These are phyloP conservation scores for Drosophila rellima DNA, from an alignment of 2,888 invertebrate genomes.

Conservation along the genomic window DNA sequence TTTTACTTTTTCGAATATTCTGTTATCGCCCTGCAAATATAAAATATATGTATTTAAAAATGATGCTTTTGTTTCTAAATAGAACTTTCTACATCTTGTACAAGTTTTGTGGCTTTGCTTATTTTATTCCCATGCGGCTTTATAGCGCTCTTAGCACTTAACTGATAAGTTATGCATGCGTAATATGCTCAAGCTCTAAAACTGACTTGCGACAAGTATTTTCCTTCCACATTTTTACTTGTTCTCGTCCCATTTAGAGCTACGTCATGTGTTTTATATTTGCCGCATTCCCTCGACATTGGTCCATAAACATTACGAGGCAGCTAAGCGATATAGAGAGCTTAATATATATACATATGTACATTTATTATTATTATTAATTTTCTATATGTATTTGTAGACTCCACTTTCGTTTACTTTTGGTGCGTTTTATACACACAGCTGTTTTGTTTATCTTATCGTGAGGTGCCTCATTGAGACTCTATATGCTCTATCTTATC, in stretches of 20 bases:
- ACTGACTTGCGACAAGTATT: constrained; percentile 31
- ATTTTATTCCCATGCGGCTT: constrained; percentile 19
- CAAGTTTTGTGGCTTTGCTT: constrained; percentile 16
- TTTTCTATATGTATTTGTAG: constrained; percentile 16
- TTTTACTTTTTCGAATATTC: not conserved
- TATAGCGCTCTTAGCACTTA: constrained; percentile 9
- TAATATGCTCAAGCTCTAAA: constrained; percentile 23
- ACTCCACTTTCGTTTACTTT: constrained; percentile 66
- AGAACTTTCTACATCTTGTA: not conserved
- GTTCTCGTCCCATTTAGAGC: constrained; percentile 13
- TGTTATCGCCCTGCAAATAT: not conserved
- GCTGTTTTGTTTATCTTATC: constrained; percentile 76
- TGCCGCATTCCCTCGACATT: constrained; percentile 32
- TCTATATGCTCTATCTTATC: constrained; percentile 60
- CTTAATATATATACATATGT: not conserved
- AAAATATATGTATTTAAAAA: not conserved
- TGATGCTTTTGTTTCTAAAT: not conserved
- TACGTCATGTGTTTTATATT: constrained; percentile 30
- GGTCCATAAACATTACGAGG: constrained; percentile 16
- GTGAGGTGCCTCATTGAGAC: constrained; percentile 34
- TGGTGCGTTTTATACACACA: constrained; percentile 64
- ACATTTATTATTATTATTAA: constrained; percentile 6
- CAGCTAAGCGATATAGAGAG: constrained; percentile 15
- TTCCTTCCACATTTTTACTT: constrained; percentile 10
- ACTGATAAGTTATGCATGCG: constrained; percentile 37